Evolutionary conservation across 2,888 invertebrate genomes (phyloP), one percentile per base, ranked within the genome.

Genomic region (Bhutanitis thaidina): DNA sequence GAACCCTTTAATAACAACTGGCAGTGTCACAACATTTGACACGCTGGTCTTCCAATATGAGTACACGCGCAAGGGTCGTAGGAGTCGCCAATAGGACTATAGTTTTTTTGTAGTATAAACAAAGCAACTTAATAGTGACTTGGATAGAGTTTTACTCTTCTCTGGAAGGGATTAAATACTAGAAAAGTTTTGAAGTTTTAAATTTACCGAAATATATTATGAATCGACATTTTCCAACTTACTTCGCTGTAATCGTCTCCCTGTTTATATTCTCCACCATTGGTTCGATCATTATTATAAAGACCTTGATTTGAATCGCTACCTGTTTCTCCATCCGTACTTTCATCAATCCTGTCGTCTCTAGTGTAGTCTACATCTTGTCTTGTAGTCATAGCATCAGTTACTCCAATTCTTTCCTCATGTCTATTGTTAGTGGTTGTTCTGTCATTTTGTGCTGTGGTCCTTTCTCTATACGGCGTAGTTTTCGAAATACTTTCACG

Each of bases 181-280:
- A n/a, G n/a, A n/a, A n/a, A n/a, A n/a, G n/a, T n/a, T n/a, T n/a
- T n/a, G n/a, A n/a, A n/a, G n/a, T n/a, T n/a, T n/a, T n/a, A n/a
- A n/a, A n/a, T n/a, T n/a, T n/a, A n/a, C n/a, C n/a, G n/a, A n/a
- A n/a, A n/a, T n/a, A n/a, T n/a, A n/a, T n/a, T n/a, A n/a, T n/a
- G n/a, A n/a, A n/a, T n/a, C n/a, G n/a, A n/a, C n/a, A n/a, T 20
- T 20, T 29, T 14, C 13, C 9, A 7, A 27, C 14, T 30, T 14
- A 51, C 51, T 29, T 51, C 40, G n/a, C 13, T 40, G n/a, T 49
- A 43, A 15, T 40, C 44, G 0, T 45, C 51, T 16, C 36, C 29
- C 12, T n/a, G 41, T 32, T 30, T 12, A 20, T 37, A 34, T 10
- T 14, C 40, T 12, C 14, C 25, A 12, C 40, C 36, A 16, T 20